These are phyloP conservation scores for Centroberyx gerrardi DNA, from an alignment of 2,797 vertebrate species.

Conservation along the genomic window DNA sequence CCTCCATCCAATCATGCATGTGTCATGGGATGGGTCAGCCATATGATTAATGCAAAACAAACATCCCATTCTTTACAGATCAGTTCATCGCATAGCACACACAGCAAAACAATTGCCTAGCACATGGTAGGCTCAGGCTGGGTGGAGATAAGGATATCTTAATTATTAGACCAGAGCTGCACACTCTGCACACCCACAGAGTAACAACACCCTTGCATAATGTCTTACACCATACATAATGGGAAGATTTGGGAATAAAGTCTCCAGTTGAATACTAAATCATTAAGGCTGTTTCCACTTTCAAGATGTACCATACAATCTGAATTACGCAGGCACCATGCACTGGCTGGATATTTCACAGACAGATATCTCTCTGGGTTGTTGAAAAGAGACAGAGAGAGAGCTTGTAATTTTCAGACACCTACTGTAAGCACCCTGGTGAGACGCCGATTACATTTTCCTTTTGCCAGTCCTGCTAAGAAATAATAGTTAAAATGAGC, in stretches of 20 bases:
- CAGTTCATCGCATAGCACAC: conserved; percentile 16
- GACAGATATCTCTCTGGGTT: conserved; percentile 20
- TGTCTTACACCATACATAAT: conserved; percentile 22
- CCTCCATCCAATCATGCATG: conserved; percentile 4
- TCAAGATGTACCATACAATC: conserved; percentile 7
- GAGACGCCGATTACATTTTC: conserved; percentile 60
- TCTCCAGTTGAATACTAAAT: background rate
- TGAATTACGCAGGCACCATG: background rate
- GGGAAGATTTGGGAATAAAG: conserved; percentile 5
- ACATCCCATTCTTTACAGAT: conserved; percentile 3
- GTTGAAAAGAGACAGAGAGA: conserved; percentile 24
- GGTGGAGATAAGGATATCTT: conserved; percentile 37
- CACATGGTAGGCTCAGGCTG: conserved; percentile 12
- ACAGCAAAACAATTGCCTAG: conserved; percentile 19
- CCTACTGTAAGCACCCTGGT: conserved; percentile 37
- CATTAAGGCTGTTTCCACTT: conserved; percentile 18
- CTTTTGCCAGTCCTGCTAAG: conserved; percentile 11
- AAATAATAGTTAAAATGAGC: conserved; percentile 19
- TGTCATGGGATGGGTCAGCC: conserved; percentile 16
- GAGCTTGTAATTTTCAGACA: conserved; percentile 54
- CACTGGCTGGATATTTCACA: conserved; percentile 9
- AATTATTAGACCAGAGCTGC: conserved; percentile 31
- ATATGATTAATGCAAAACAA: background rate
- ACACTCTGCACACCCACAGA: conserved; percentile 3
- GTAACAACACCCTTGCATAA: conserved; percentile 16